These are phyloP conservation scores for Lucilia sericata DNA, from an alignment of 1,140 invertebrate species.

Conservation along the genomic window DNA sequence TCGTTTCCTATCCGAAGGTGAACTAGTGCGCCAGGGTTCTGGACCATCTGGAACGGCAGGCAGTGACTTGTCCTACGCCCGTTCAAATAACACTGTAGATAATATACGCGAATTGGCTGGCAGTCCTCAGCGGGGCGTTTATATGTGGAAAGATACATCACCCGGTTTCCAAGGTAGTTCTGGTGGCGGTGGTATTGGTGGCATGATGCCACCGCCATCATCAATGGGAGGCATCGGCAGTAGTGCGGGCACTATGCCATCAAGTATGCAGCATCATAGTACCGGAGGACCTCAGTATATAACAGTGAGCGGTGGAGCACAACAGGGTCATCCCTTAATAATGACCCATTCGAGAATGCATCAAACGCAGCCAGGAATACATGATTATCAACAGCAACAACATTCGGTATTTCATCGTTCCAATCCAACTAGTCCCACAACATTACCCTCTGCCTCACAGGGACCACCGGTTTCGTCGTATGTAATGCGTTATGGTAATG, in stretches of 20 bases:
- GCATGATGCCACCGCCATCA: constrained; percentile 45
- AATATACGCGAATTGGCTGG: constrained; percentile 83
- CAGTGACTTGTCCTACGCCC: constrained; percentile 70
- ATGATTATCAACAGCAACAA: constrained; percentile 60
- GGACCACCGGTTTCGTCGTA: constrained; percentile 56
- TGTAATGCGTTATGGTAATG: constrained; percentile 59
- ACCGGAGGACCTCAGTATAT: constrained; percentile 56
- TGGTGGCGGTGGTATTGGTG: constrained; percentile 48
- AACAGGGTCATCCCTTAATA: constrained; percentile 57
- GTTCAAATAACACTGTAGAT: constrained; percentile 75
- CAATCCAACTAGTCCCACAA: constrained; percentile 82
- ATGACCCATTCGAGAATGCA: constrained; percentile 64
- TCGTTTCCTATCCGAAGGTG: constrained; percentile 87
- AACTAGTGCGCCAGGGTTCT: constrained; percentile 78
- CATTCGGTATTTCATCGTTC: constrained; percentile 75
- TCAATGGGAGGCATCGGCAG: constrained; percentile 56
- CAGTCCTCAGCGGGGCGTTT: constrained; percentile 84
- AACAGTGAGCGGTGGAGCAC: constrained; percentile 52
- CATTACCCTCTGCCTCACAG: constrained; percentile 68
- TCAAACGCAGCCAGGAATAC: constrained; percentile 47
- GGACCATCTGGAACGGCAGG: constrained; percentile 37
- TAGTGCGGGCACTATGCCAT: constrained; percentile 62
- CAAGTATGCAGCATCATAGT: constrained; percentile 53
- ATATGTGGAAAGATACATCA: constrained; percentile 86
- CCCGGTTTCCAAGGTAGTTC: constrained; percentile 58